Base-by-base conservation (phyloP, 2,797 vertebrate species). In the Parauchenoglanis ngamensis region DNA sequence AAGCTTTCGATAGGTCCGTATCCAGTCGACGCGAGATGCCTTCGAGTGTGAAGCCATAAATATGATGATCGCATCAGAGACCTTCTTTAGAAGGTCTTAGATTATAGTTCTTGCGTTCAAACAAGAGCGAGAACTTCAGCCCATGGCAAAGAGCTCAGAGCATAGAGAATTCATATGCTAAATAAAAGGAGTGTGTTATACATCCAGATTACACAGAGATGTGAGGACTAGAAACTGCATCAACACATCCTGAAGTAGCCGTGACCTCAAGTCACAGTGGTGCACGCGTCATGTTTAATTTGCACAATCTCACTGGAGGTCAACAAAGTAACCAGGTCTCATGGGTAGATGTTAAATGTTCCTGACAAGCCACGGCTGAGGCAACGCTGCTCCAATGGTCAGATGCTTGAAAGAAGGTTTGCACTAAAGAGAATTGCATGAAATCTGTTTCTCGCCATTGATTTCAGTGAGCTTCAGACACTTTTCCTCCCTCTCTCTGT, bases 251-350 rank as follows among this genome's bases (percentile, higher is more conserved):
- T 49, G 4, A 84, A 79, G 67, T n/a, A 89, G 88, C 54, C 63
- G 25, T 84, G 80, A 81, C 84, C 88, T 87, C 90, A 86, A 86
- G 88, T 92, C 89, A 92, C 88, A n/a, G 91, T 88, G 87, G 68
- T 87, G 90, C 85, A 91, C 86, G 82, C 3, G 89, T 93, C 92
- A 88, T 46, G 82, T 86, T 92, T 89, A 81, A 92, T 94, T 92
- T 91, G 84, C 68, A 44, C 82, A 85, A 90, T 92, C 87, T 90
- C 83, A 83, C 31, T n/a, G 54, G 87, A 85, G 92, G 86, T 89
- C 91, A 79, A 11, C 78, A 89, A 86, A 72, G 92, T 90, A 90
- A 89, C 87, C 89, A 67, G 56, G 87, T 90, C 90, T 73, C 65
- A 87, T 89, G 85, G 83, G 89, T 63, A 86, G 90, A 90, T 61